phyloP scores from a whole-genome alignment of 2,113 vertebrate genomes.

The Prolemur simus region DNA sequence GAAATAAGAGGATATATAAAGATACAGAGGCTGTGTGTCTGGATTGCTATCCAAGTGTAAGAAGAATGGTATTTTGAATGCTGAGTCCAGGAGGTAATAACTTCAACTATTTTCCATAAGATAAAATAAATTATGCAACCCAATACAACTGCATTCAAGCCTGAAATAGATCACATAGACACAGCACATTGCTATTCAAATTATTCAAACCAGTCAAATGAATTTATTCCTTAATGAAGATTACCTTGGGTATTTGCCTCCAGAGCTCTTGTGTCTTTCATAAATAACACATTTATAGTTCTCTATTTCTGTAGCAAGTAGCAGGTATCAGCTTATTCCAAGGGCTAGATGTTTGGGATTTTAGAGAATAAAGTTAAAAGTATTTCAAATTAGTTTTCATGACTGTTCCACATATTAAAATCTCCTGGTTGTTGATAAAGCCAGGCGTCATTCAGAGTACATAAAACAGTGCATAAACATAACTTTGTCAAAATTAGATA shows the following conservation, averaged over 20 bases:
- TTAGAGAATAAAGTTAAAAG: background rate
- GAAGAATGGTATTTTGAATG: background rate
- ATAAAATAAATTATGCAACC: constrained; percentile 27
- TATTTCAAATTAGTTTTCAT: constrained; percentile 13
- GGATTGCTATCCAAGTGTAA: background rate
- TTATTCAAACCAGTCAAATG: constrained; percentile 28
- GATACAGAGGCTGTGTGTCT: background rate
- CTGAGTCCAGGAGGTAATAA: background rate
- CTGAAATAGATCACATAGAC: background rate
- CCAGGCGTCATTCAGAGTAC: background rate
- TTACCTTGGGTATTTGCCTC: constrained; percentile 14
- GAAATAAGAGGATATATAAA: background rate
- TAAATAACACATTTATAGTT: background rate
- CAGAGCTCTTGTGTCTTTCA: background rate
- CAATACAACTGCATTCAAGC: background rate
- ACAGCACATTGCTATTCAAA: background rate
- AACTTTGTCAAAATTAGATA: background rate
- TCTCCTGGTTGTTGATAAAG: background rate
- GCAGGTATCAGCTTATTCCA: background rate
- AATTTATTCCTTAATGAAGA: constrained; percentile 47
- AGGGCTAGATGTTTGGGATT: background rate
- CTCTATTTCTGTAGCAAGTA: background rate
- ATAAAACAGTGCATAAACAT: background rate
- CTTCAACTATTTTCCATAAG: constrained; percentile 33
- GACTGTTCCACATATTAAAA: background rate